These are phyloP conservation scores for Rousettus madagascariensis DNA, from an alignment of 2,797 vertebrate species.

Conservation along the genomic window DNA sequence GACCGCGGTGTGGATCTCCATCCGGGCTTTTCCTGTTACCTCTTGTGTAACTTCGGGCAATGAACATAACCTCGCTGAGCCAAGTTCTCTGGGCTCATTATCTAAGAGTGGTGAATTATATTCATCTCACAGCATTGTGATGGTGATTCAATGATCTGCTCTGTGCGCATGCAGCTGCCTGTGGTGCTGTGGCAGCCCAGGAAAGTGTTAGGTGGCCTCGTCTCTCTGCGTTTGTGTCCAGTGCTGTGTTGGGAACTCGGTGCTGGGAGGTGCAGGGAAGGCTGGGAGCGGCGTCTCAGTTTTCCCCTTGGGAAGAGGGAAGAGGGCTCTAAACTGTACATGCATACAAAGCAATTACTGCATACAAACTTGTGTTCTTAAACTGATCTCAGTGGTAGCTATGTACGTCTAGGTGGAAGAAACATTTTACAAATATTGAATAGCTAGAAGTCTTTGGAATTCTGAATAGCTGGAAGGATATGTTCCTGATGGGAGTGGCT, in stretches of 20 bases:
- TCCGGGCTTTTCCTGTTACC: background rate
- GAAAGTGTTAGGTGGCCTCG: background rate
- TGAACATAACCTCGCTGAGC: background rate
- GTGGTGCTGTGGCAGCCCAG: background rate
- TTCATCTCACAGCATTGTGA: background rate
- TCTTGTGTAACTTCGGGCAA: background rate
- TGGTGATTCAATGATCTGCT: background rate
- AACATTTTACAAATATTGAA: background rate
- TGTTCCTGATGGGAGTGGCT: background rate
- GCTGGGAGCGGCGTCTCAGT: rapidly evolving
- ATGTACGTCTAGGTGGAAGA: background rate
- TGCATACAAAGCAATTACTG: background rate
- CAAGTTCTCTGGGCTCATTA: background rate
- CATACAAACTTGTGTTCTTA: background rate
- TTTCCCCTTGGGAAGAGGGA: background rate
- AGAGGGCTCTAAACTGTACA: background rate
- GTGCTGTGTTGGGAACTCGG: background rate
- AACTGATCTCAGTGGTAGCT: background rate
- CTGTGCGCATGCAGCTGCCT: background rate
- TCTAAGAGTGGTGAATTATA: background rate
- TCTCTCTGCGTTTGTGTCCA: background rate
- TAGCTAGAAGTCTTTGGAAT: background rate
- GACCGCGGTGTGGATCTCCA: background rate
- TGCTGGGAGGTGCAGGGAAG: background rate
- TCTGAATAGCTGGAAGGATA: background rate